A percentile compares a stretch with the other conserved stretches of the same genome.
These are phyloP conservation scores for Cinara cedri DNA, from an alignment of 2,888 invertebrate genomes.

Conservation along the genomic window DNA sequence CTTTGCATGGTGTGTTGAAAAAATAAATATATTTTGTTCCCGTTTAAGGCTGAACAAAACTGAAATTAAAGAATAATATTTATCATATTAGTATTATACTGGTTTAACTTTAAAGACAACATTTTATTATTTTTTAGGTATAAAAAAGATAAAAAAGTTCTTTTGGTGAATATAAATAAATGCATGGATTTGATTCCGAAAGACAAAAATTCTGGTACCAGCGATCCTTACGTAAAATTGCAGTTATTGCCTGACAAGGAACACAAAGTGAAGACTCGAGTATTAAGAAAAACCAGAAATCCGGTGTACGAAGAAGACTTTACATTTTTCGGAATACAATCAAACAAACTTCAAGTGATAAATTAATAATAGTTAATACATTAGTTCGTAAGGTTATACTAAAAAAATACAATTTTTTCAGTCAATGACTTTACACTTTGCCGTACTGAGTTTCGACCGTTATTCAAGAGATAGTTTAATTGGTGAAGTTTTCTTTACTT, in stretches of 20 bases:
- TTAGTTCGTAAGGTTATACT: background rate
- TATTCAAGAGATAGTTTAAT: slow-evolving; percentile 98
- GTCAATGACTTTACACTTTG: slow-evolving; percentile 90
- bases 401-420: slow-evolving; percentile 61
- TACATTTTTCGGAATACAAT: slow-evolving; percentile 93
- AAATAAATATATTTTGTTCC: too few species aligned
- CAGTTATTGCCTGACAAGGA: slow-evolving; percentile 97
- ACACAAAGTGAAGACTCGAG: slow-evolving; percentile 95
- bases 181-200: slow-evolving; percentile 87
- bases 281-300: slow-evolving; percentile 92
- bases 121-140: slow-evolving; percentile 68
- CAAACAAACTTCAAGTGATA: slow-evolving; percentile 75
- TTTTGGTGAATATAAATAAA: slow-evolving; percentile 89
- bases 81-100: background rate
- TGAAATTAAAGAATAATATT: background rate
- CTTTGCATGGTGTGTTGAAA: too few species aligned
- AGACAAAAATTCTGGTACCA: slow-evolving; percentile 79
- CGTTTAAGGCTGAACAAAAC: too few species aligned
- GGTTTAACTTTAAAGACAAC: too few species aligned
- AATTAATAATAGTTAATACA: background rate
- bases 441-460: slow-evolving; percentile 91
- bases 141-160: slow-evolving; percentile 85
- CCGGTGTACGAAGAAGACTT: slow-evolving; percentile 99
- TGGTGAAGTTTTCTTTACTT: slow-evolving; percentile 92
- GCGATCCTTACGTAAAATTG: slow-evolving; percentile 97